phyloP scores from a whole-genome alignment of 2,888 invertebrate species.

The Leptinotarsa tumamoca region DNA sequence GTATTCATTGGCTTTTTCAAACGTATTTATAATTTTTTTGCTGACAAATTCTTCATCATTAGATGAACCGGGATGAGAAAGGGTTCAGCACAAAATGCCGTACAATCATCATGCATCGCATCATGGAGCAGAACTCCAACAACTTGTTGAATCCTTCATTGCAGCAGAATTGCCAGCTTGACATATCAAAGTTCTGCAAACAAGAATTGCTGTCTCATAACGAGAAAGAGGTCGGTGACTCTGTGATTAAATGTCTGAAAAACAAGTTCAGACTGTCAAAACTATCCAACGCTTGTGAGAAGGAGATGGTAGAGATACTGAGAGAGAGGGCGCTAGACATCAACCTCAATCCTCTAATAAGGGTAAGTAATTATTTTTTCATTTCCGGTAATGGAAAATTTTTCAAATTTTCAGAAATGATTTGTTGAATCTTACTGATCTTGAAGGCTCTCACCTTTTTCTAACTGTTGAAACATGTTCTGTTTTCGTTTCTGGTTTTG shows the following conservation, averaged over 20 bases:
- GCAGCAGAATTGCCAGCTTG: conserved; percentile 82
- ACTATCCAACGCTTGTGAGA: conserved; percentile 81
- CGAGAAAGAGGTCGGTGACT: conserved; percentile 81
- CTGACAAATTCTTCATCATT: conserved; percentile 50
- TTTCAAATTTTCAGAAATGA: no score
- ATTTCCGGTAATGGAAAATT: no score
- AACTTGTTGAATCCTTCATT: conserved; percentile 89
- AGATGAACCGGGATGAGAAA: conserved; percentile 79
- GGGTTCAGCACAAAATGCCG: conserved; percentile 88
- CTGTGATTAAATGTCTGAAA: conserved; percentile 86
- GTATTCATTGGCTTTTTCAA: conserved; percentile 41
- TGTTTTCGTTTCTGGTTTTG: no score
- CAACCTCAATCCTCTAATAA: conserved; percentile 86
- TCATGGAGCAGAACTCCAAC: conserved; percentile 92
- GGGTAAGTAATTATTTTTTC: conserved; percentile 27
- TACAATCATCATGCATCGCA: conserved; percentile 84
- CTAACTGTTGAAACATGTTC: no score
- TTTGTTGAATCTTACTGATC: no score
- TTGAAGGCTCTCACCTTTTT: no score
- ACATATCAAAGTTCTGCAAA: conserved; percentile 77
- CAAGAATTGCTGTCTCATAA: conserved; percentile 62
- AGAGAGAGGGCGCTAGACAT: conserved; percentile 92
- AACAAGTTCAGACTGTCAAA: conserved; percentile 81
- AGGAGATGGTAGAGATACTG: conserved; percentile 84
- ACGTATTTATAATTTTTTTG: not conserved